phyloP scores from a whole-genome alignment of 2,113 vertebrate genomes.

The Hypomesus transpacificus region DNA sequence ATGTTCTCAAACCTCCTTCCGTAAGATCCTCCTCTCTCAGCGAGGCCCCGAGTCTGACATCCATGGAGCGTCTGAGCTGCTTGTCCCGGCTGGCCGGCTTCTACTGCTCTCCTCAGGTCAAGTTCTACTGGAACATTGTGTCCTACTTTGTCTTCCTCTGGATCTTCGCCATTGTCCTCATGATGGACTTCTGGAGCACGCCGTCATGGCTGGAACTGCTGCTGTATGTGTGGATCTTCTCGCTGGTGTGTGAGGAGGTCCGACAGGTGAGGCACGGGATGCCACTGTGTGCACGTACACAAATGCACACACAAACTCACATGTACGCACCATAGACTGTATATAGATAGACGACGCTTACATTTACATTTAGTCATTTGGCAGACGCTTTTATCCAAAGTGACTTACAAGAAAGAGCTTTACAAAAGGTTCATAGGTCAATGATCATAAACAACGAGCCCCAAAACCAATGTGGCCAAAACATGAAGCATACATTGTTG shows the following conservation, averaged over 20 bases:
- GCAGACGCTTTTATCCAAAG: no score
- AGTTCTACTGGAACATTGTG: conserved; percentile 88
- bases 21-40: conserved; percentile 25
- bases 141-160: conserved; percentile 91
- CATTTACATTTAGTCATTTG: no score
- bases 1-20: neutral
- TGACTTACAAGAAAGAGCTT: no score
- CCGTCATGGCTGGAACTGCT: conserved; percentile 80
- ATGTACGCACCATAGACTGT: no score
- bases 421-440: no score
- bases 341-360: no score
- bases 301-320: no score
- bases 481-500: no score
- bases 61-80: conserved; percentile 49
- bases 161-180: conserved; percentile 87
- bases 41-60: neutral
- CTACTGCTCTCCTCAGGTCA: conserved; percentile 79
- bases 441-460: no score
- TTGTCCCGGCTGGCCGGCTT: conserved; percentile 69
- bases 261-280: conserved; percentile 77
- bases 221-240: conserved; percentile 88
- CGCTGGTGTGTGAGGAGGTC: conserved; percentile 87
- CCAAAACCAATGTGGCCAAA: no score
- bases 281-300: neutral
- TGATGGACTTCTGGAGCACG: conserved; percentile 85